These are phyloP conservation scores for Paracanthobrama guichenoti DNA, from an alignment of 2,113 vertebrate species.

Conservation along the genomic window DNA sequence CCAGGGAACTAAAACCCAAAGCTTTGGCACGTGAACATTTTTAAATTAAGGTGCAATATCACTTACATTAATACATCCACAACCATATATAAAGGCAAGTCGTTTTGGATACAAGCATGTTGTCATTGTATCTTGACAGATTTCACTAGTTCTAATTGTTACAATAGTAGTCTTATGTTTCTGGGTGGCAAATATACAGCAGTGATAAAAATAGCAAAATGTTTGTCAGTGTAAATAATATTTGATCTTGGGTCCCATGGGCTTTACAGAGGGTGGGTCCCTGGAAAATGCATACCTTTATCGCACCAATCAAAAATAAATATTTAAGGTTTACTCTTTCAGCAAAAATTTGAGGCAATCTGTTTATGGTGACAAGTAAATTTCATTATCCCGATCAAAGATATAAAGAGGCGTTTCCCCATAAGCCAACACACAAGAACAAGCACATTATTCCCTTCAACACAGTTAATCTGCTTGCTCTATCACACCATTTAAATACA, in stretches of 20 bases:
- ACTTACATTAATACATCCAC: not conserved
- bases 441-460: not conserved
- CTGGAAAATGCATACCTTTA: conserved; percentile 3
- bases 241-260: not conserved
- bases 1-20: not conserved
- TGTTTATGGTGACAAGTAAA: not conserved
- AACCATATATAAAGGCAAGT: not conserved
- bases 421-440: not conserved
- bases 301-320: conserved; percentile 4
- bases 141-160: not conserved
- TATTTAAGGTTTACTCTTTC: not conserved
- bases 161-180: not conserved
- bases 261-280: not conserved
- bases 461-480: not conserved
- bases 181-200: not conserved
- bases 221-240: not conserved
- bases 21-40: not conserved
- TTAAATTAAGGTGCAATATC: not conserved
- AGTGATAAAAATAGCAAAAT: not conserved
- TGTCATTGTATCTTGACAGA: not conserved
- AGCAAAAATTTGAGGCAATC: not conserved
- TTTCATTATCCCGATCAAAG: not conserved
- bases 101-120: not conserved
- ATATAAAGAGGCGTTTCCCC: not conserved
- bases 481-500: not conserved